Evolutionary conservation across 2,113 vertebrate genomes (phyloP), one percentile per base, ranked within the genome.

Genomic region (Onychostoma macrolepis): DNA sequence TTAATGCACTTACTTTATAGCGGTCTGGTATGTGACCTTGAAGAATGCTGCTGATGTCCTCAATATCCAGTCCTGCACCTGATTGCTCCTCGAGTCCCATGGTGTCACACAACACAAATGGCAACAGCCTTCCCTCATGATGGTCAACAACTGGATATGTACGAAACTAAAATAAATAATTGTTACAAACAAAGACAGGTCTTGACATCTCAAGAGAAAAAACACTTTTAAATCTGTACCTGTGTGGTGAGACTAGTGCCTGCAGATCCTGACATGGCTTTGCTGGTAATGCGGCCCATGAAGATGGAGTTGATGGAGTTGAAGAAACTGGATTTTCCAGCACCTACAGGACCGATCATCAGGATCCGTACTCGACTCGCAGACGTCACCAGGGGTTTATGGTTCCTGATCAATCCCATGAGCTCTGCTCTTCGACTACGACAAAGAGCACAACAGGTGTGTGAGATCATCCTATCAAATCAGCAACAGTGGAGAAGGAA

Each of bases 241-340:
- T 93, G 92, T 56, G 89, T 86, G 87, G 92, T 95, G 89, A 91
- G 72, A 84, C 94, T 96, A 67, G 50, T 93, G 69, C 87, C 89
- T 86, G 93, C 93, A 56, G 90, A 92, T 38, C 96, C 96, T 63
- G 91, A 90, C 19, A 92, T 91, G 63, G 92, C 94, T 88, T 91
- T 36, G 36, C 30, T 92, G 71, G 92, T 94, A 89, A 94, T 53
- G 89, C 87, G 91, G n/a, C 26, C 94, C 95, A 28, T 89, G 90
- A 96, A 96, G 53, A 90, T 4, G 6, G 94, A 96, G 92, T 92
- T 94, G 80, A 95, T 90, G 84, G 95, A 96, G 91, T 96, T 97
- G 89, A 96, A 95, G 93, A 97, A 95, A 84, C 93, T 95, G 61
- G 94, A 95, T 88, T 96, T 96, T 81, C 95, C 95, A 67, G 89